Evolutionary conservation across 1,140 invertebrate species (phyloP), one percentile per base, ranked within the genome.

Genomic region (Cataglyphis hispanica): DNA sequence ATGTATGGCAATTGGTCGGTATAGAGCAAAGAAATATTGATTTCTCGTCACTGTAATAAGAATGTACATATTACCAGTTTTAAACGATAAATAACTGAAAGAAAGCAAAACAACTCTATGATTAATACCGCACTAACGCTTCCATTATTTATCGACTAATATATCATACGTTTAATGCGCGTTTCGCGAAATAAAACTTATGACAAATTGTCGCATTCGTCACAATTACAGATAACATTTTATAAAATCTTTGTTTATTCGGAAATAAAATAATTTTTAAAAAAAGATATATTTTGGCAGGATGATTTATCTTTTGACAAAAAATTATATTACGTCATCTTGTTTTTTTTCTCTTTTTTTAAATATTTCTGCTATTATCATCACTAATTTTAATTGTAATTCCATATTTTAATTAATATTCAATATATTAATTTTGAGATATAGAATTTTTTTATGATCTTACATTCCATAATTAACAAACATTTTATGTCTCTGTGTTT

Each of bases 1-100:
- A 83, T 74, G 53, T 46, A 74, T 61, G 78, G 37, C 74, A 83
- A 83, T 74, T 58, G 77, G 64, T 19, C 25, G 53, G 25, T 46
- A 83, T 46, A 74, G 78, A 43, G 25, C 67, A 46, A 69, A 81
- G 66, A 83, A 72, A 72, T 83, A 83, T 83, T 60, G 78, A 83
- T 83, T 83, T 5, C 67, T 83, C n/a, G 67, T 74, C 67, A 83
- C 37, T 74, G 4, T 81, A 81, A 81, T 81, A 60, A 83, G 67
- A 83, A 83, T 53, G 37, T 74, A 74, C 27, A 13, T 60, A 72
- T 37, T 53, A 25, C 37, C 37, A 74, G 37, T 83, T 83, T 83
- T 56, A 61, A 46, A 61, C 53, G 78, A 83, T 83, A 74, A 83
- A 83, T 46, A 60, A 40, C n/a, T 74, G 27, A 72, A 72, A 83